These are phyloP conservation scores for Girardia tigrina DNA, from an alignment of 2,888 invertebrate species.

Conservation along the genomic window DNA sequence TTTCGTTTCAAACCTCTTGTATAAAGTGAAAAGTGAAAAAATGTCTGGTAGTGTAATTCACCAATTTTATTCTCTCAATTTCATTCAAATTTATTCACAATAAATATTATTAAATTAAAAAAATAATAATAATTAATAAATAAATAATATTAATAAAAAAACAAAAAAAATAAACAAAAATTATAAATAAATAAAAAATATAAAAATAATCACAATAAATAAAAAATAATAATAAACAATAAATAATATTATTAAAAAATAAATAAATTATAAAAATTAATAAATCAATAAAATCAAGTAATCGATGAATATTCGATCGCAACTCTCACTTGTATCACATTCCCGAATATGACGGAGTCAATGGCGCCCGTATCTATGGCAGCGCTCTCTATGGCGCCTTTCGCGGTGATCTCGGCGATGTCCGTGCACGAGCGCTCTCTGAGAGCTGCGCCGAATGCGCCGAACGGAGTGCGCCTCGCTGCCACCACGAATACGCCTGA, in stretches of 20 bases:
- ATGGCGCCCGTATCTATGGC: conserved; percentile 61
- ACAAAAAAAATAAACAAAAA: background rate
- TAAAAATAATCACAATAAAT: background rate
- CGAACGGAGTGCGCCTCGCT: conserved; percentile 90
- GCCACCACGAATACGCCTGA: conserved; percentile 56
- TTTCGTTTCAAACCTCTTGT: no score
- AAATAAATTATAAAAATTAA: no score
- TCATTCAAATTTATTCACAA: no score
- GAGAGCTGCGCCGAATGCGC: conserved; percentile 66
- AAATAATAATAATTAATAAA: no score
- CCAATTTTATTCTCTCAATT: no score
- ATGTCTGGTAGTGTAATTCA: no score
- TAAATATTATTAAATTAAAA: no score
- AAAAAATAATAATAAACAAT: no score
- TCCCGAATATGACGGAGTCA: conserved; percentile 75
- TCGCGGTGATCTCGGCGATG: conserved; percentile 60
- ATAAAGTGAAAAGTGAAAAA: no score
- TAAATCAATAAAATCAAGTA: no score
- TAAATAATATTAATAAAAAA: no score
- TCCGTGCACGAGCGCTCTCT: conserved; percentile 52
- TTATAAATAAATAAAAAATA: background rate
- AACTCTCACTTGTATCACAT: conserved; percentile 62
- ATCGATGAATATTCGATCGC: background rate
- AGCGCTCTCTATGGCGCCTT: conserved; percentile 46
- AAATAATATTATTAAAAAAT: no score